Base-by-base conservation (phyloP, 1,140 invertebrate species). In the Megathymus violae region DNA sequence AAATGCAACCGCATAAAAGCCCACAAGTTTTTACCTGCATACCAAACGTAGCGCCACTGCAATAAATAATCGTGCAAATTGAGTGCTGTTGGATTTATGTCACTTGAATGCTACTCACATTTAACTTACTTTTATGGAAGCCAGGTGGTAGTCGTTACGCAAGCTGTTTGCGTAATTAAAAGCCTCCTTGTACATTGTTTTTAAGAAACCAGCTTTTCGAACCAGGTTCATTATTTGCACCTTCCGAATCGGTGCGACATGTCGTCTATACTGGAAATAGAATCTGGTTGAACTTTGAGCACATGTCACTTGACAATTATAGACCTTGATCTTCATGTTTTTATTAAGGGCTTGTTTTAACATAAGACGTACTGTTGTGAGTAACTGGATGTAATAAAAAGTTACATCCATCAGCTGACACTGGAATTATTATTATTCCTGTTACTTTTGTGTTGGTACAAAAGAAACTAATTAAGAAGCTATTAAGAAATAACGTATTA, bases 11-110 rank as follows among this genome's bases (percentile, higher is more conserved):
- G n/a, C 11, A 38, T 13, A 38, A 38, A 38, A 38, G 11, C 11
- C 11, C 13, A 13, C 10, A 38, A 38, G 10, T 13, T 13, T 11
- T 38, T 11, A 15, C 3, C 3, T 9, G 7, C 19, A 11, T 46
- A 46, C 38, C 25, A 41, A 40, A 13, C 4, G 36, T 54, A 54
- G 50, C 52, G 41, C 50, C 59, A 48, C 38, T 36, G 56, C 51
- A 66, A 68, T 70, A 63, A 69, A 69, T 64, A 68, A 60, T 66
- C 71, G 71, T 74, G 71, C 63, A 68, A 71, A 66, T 66, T 51
- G 65, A 60, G 66, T 64, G 58, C 62, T 63, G 63, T 44, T 54
- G 50, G 67, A 71, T 67, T 71, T 71, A 74, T 69, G 60, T 69
- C 67, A 73, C 70, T 51, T 47, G 60, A 69, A 64, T 54, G 52